phyloP scores from a whole-genome alignment of 2,113 vertebrate genomes.

The Atherinomorus stipes region DNA sequence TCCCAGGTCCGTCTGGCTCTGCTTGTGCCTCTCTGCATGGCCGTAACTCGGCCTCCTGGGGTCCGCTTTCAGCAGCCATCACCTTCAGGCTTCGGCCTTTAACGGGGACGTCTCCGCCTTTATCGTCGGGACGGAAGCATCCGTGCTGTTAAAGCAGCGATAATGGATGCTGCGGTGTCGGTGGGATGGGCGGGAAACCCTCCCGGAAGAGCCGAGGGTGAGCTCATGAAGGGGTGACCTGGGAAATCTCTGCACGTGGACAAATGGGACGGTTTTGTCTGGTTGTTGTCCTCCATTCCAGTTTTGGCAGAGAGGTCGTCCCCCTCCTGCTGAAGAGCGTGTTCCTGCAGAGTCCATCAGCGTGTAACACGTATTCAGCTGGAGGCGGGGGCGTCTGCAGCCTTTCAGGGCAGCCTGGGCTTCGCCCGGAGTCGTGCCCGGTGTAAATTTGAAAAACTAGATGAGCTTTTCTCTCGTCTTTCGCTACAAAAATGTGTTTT shows the following conservation, averaged over 20 bases:
- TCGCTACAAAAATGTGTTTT: no score
- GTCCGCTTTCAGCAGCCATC: constrained; percentile 56
- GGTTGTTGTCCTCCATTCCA: constrained; percentile 67
- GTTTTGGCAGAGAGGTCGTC: constrained; percentile 49
- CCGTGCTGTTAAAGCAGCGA: constrained; percentile 52
- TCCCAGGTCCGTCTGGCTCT: constrained; percentile 35
- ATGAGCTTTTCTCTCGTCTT: no score
- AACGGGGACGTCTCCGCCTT: constrained; percentile 43
- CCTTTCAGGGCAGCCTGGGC: no score
- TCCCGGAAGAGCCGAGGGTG: neutral
- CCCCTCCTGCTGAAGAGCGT: no score
- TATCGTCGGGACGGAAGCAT: constrained; percentile 28
- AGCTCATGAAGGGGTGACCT: constrained; percentile 48
- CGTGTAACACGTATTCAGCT: no score
- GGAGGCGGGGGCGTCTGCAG: no score
- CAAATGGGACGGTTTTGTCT: constrained; percentile 33
- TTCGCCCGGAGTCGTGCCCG: no score
- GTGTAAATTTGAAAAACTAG: no score
- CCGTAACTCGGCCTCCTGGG: constrained; percentile 65
- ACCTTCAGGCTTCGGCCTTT: constrained; percentile 55
- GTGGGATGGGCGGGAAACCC: constrained; percentile 7
- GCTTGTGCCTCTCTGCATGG: constrained; percentile 61
- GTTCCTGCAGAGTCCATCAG: no score
- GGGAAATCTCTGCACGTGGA: constrained; percentile 43
- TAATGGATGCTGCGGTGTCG: constrained; percentile 30